Conservation (phyloP, 2,888 invertebrate species). For the Callyntrura guangdongensis region DNA sequence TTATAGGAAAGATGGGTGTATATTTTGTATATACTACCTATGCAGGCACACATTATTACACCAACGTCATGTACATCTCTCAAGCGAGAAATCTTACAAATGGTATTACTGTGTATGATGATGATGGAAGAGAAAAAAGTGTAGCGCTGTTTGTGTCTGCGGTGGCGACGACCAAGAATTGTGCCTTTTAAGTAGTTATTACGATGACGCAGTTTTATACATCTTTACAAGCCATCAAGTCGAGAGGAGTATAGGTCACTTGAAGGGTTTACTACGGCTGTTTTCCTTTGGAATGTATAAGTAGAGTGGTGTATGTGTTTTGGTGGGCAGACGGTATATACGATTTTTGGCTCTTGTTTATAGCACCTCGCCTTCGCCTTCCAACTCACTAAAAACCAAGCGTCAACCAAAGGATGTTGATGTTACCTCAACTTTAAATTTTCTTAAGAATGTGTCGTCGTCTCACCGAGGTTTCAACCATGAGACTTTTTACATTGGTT, state of each 20-base stretch:
- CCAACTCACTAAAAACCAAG: background rate
- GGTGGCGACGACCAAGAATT: slow-evolving; percentile 42
- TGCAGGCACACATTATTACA: background rate
- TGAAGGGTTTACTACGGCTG: slow-evolving; percentile 34
- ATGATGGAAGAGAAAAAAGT: background rate
- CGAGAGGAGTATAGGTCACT: slow-evolving; percentile 32
- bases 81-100: background rate
- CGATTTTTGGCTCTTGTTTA: slow-evolving; percentile 45
- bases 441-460: slow-evolving; percentile 39
- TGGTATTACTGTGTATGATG: background rate
- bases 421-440: slow-evolving; percentile 9
- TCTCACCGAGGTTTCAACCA: slow-evolving; percentile 38
- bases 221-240: slow-evolving; percentile 59
- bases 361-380: slow-evolving; percentile 14
- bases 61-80: background rate
- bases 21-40: background rate
- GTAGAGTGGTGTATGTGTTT: background rate
- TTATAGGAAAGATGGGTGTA: background rate
- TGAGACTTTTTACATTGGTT: slow-evolving; percentile 36
- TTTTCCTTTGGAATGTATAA: background rate
- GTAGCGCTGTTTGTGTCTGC: background rate
- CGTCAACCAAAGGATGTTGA: background rate
- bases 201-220: slow-evolving; percentile 21
- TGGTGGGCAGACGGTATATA: background rate
- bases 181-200: slow-evolving; percentile 1